A percentile compares a stretch with the other conserved stretches of the same genome.
These are phyloP conservation scores for Perca flavescens DNA, from an alignment of 2,113 vertebrate species.

Conservation along the genomic window DNA sequence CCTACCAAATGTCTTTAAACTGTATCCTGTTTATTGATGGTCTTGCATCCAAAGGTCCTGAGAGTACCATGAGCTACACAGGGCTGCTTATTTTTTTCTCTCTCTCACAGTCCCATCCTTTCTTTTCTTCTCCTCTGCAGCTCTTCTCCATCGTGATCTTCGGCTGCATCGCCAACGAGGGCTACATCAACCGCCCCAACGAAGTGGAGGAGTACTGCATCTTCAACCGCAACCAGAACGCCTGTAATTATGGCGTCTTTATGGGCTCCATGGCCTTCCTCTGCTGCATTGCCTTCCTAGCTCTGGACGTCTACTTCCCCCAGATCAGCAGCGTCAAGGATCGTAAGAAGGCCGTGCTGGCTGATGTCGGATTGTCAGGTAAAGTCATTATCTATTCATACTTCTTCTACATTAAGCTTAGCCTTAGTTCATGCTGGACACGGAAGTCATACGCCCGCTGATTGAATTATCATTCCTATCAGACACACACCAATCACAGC, in stretches of 20 bases:
- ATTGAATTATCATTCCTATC: no score
- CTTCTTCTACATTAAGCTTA: no score
- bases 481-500: no score
- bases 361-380: conserved; percentile 93
- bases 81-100: not conserved
- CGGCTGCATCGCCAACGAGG: conserved; percentile 95
- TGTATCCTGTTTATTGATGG: not conserved
- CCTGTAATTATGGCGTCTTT: conserved; percentile 94
- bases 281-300: conserved; percentile 93
- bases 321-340: conserved; percentile 99
- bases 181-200: conserved; percentile 88
- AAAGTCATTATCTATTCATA: conserved; percentile 40
- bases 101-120: not conserved
- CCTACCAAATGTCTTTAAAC: not conserved
- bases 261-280: conserved; percentile 96
- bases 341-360: conserved; percentile 95
- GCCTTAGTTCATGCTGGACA: no score
- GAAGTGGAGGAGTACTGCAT: conserved; percentile 92
- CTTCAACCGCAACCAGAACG: conserved; percentile 95
- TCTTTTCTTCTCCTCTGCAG: conserved; percentile 71
- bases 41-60: not conserved
- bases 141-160: conserved; percentile 97
- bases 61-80: not conserved
- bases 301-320: conserved; percentile 94
- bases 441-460: no score